These are phyloP conservation scores for Drosophila fungiperda DNA, from an alignment of 2,888 invertebrate species.

Conservation along the genomic window DNA sequence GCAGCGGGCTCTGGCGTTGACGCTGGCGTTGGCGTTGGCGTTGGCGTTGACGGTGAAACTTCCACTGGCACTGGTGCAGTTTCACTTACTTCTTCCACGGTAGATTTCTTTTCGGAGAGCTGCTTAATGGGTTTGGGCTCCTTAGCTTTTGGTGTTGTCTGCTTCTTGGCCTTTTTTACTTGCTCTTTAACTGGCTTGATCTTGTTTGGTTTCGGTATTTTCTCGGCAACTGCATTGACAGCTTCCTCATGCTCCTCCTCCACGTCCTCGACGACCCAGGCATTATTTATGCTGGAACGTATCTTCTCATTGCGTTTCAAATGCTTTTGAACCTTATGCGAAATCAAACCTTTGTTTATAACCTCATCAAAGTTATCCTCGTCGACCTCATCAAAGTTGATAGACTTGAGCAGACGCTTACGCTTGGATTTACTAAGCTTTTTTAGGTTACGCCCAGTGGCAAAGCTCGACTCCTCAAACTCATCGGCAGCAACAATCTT, in stretches of 20 bases:
- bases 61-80: not conserved
- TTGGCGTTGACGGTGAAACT: not conserved
- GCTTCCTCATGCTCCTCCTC: not conserved
- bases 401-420: slow-evolving; percentile 78
- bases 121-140: slow-evolving; percentile 9
- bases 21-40: not conserved
- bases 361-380: slow-evolving; percentile 82
- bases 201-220: slow-evolving; percentile 23
- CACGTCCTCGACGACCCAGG: slow-evolving; percentile 78
- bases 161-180: slow-evolving; percentile 38
- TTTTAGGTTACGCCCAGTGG: slow-evolving; percentile 82
- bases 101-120: not conserved
- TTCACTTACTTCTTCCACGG: not conserved
- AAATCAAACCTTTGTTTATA: slow-evolving; percentile 71
- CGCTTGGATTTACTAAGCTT: slow-evolving; percentile 85
- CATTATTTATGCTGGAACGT: slow-evolving; percentile 62
- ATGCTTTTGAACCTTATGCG: slow-evolving; percentile 69
- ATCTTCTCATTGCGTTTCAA: slow-evolving; percentile 73
- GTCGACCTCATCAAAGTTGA: slow-evolving; percentile 80
- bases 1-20: not conserved
- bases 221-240: slow-evolving; percentile 26
- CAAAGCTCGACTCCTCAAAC: slow-evolving; percentile 86
- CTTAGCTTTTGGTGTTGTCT: slow-evolving; percentile 5
- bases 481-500: slow-evolving; percentile 85
- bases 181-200: slow-evolving; percentile 12